A percentile compares a stretch with the other conserved stretches of the same genome.
phyloP scores from a whole-genome alignment of 2,797 vertebrate species.

The Parauchenoglanis punctatus region DNA sequence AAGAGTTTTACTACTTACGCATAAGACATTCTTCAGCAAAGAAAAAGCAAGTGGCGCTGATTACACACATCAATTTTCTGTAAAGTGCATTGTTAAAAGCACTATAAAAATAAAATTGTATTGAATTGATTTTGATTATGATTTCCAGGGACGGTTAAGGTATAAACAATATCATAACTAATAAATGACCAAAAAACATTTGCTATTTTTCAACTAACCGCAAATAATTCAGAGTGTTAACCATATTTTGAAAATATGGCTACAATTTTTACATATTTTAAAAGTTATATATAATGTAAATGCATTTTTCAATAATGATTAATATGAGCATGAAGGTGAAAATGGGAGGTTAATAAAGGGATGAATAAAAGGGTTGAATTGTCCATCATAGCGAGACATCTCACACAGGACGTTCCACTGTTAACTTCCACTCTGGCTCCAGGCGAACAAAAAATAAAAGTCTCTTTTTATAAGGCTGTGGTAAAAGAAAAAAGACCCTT shows the following conservation, averaged over 20 bases:
- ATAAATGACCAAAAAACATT: background rate
- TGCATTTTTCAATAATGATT: background rate
- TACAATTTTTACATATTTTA: background rate
- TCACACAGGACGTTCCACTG: constrained; percentile 67
- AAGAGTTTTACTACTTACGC: background rate
- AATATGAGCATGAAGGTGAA: background rate
- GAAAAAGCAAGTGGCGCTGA: background rate
- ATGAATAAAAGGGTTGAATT: constrained; percentile 13
- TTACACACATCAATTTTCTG: background rate
- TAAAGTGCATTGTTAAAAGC: background rate
- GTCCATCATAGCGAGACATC: constrained; percentile 51
- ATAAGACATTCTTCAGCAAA: background rate
- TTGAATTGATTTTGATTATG: background rate
- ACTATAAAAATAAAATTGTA: background rate
- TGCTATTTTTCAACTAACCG: background rate
- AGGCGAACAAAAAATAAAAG: constrained; percentile 62
- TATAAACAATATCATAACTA: background rate
- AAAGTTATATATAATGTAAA: constrained; percentile 1
- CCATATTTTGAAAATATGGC: background rate
- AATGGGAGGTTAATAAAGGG: background rate
- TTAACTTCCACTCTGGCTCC: constrained; percentile 60
- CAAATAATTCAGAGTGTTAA: background rate
- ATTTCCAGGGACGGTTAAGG: background rate
- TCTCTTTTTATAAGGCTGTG: constrained; percentile 59
- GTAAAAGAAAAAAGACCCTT: constrained; percentile 62